Evolutionary conservation across 2,888 invertebrate genomes (phyloP).

Genomic region (Aricia artaxerxes): DNA sequence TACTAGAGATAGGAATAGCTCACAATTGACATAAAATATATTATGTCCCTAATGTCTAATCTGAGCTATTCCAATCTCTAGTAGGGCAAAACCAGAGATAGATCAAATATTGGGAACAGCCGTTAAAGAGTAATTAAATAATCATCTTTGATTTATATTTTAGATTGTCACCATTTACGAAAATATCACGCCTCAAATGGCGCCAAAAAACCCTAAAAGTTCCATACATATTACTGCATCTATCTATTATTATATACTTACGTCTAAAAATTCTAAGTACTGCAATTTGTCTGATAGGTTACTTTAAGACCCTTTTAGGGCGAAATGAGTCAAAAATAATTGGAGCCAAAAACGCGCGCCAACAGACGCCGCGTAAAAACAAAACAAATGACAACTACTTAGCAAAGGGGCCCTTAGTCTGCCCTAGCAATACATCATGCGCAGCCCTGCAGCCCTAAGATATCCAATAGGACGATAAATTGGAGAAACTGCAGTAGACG

Average conservation of each 20-base stretch:
- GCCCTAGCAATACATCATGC: constrained; percentile 52
- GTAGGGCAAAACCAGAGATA: no score
- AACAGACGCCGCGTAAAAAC: constrained; percentile 37
- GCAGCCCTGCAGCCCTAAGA: constrained; percentile 41
- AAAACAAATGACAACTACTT: constrained; percentile 48
- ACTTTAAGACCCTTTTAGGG: background rate
- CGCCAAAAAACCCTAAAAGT: no score
- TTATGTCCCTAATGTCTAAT: no score
- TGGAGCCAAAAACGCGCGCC: constrained; percentile 34
- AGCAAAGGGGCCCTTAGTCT: constrained; percentile 45
- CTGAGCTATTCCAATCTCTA: no score
- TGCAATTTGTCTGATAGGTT: background rate
- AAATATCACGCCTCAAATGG: no score
- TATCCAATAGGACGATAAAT: constrained; percentile 37
- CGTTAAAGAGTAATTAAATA: no score
- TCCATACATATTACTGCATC: background rate
- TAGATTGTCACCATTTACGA: no score
- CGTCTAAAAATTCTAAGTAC: background rate
- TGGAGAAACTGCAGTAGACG: background rate
- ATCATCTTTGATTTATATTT: no score
- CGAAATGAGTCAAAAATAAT: constrained; percentile 27
- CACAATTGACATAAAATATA: no score
- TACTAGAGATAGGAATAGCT: no score
- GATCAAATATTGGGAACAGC: no score
- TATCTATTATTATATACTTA: background rate